Base-by-base conservation (phyloP, 2,797 vertebrate genomes). In the Loriculus beryllinus region DNA sequence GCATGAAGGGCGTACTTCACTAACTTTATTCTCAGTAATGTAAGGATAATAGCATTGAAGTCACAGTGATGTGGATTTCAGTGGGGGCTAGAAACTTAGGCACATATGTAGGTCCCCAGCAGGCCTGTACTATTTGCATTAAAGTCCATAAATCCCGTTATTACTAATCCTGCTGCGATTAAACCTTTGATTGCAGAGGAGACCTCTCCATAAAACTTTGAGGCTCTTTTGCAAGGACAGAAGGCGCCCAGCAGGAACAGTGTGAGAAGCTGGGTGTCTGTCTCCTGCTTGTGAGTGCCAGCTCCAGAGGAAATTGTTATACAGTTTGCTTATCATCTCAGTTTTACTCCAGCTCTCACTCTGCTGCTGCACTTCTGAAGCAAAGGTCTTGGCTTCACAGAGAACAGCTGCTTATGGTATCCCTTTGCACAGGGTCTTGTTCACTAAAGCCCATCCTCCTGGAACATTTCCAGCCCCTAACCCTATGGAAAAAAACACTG, bases 241-340 rank as follows among this genome's bases (percentile, higher is more conserved):
- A 93, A 95, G 88, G 88, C 75, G 45, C 84, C 76, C 88, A 95
- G 88, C 84, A 92, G 93, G 91, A 95, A 3, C 25, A 26, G 4
- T 87, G 51, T 64, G 45, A 83, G 90, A 87, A 95, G 86, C 82
- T 93, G 72, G 86, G 76, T 94, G 82, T 95, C 72, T 95, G 52
- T 93, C 78, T 94, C 42, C 51, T 87, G 88, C 84, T 67, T 56
- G 26, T 20, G 88, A 93, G 17, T 64, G 76, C 86, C 62, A 75
- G 57, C 49, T 95, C 72, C 68, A 75, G 79, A 93, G 65, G 68
- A 95, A 87, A 83, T 83, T 51, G 45, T 80, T 85, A 35, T 0
- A 22, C 65, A 31, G 52, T 88, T 94, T 91, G 39, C 79, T 89
- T 89, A 48, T 47, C 7, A 3, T 62, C 89, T 92, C 65, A 29